Conservation (phyloP, 2,888 invertebrate genomes). For the Ophion ventricosus region DNA sequence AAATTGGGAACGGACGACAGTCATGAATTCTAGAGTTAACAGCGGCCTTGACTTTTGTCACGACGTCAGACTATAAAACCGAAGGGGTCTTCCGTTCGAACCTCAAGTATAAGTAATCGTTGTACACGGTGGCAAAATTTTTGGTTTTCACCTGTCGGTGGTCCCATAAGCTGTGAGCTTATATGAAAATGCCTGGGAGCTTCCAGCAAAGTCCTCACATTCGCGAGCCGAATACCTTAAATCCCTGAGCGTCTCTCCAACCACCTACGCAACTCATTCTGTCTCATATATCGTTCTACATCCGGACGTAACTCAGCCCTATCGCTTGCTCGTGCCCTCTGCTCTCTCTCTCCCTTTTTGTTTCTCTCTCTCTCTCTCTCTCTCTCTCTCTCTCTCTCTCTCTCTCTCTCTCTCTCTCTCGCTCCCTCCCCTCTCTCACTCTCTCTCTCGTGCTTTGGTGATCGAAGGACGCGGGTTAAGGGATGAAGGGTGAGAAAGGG, state of each 20-base stretch:
- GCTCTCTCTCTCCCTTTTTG: neutral
- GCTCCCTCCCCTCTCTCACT: neutral
- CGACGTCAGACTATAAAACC: neutral
- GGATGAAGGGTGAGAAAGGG: neutral
- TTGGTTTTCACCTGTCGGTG: conserved; percentile 24
- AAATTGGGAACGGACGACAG: no score
- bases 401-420: neutral
- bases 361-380: neutral
- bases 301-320: conserved; percentile 52
- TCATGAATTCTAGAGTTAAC: no score
- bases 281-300: conserved; percentile 45
- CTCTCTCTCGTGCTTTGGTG: neutral
- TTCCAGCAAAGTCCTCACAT: conserved; percentile 38
- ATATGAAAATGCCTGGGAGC: conserved; percentile 51
- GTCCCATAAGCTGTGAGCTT: neutral
- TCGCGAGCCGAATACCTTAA: conserved; percentile 49
- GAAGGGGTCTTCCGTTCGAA: neutral
- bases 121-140: conserved; percentile 21
- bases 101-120: neutral
- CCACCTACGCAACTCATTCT: conserved; percentile 28
- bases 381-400: neutral
- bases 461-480: neutral
- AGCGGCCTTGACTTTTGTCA: neutral
- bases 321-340: conserved; percentile 17
- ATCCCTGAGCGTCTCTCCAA: conserved; percentile 28